Evolutionary conservation across 2,113 vertebrate species (phyloP).

Genomic region (Lontra canadensis): DNA sequence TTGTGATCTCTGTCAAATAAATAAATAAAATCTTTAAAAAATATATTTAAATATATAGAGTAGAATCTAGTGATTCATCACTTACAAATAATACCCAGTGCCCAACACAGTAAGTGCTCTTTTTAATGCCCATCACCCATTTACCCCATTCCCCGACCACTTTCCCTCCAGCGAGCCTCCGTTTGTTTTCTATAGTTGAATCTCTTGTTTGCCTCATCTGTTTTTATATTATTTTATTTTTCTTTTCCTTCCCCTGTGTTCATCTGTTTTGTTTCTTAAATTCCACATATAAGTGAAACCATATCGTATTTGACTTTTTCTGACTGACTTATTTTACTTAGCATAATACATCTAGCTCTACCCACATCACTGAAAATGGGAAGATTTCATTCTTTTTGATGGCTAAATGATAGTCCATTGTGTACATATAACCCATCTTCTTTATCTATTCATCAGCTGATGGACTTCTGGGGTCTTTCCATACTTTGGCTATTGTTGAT

Average conservation of each 20-base stretch:
- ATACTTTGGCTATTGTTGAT: not conserved
- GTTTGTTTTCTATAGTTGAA: not conserved
- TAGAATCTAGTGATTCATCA: not conserved
- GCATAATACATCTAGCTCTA: not conserved
- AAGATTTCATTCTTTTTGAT: not conserved
- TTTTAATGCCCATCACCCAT: not conserved
- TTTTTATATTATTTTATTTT: not conserved
- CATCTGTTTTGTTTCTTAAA: not conserved
- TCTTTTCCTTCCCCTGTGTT: not conserved
- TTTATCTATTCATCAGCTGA: not conserved
- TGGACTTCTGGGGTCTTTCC: not conserved
- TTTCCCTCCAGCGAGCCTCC: not conserved
- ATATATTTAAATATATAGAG: too few species aligned
- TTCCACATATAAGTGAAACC: not conserved
- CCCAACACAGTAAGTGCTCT: not conserved
- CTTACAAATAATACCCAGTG: not conserved
- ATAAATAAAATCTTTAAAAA: too few species aligned
- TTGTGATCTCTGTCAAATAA: too few species aligned
- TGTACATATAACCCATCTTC: not conserved
- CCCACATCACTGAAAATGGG: not conserved
- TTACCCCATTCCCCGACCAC: not conserved
- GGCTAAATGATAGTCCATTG: not conserved
- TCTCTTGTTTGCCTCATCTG: not conserved
- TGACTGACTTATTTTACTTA: not conserved
- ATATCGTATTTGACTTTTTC: not conserved